Conservation (phyloP, 1,140 invertebrate species). For the Limonius californicus region DNA sequence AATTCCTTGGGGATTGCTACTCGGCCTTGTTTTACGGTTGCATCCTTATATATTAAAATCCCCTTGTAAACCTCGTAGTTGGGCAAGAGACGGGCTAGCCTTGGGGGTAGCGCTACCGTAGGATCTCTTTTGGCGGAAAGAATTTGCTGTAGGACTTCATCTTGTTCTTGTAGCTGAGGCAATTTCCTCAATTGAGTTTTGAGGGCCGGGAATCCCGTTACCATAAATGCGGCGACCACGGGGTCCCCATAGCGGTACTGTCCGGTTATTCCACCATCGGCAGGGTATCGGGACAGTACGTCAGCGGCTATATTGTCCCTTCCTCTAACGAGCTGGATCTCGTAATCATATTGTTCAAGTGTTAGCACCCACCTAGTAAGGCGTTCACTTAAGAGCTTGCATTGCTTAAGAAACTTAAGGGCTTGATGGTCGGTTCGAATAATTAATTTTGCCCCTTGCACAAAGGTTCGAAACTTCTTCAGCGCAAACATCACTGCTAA, state of each 20-base stretch:
- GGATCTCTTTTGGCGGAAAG: neutral
- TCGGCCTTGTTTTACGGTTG: too few species aligned
- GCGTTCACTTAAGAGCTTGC: constrained; percentile 43
- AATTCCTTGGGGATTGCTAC: neutral
- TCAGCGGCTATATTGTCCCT: constrained; percentile 33
- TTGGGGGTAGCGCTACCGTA: neutral
- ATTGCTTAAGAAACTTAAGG: constrained; percentile 45
- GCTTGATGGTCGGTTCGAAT: constrained; percentile 51
- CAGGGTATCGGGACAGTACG: constrained; percentile 28
- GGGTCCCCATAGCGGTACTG: neutral
- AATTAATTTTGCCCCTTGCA: constrained; percentile 25
- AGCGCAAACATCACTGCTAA: constrained; percentile 39
- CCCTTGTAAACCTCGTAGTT: neutral
- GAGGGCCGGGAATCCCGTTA: neutral
- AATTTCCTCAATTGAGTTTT: neutral
- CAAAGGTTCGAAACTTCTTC: constrained; percentile 37
- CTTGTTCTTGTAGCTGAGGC: neutral
- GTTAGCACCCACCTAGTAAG: constrained; percentile 46
- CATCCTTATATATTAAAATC: neutral
- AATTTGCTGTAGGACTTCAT: neutral
- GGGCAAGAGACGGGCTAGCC: neutral
- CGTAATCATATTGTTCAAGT: constrained; percentile 46
- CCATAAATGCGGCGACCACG: neutral
- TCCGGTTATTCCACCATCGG: neutral
- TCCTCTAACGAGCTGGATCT: constrained; percentile 39